Evolutionary conservation across 1,140 invertebrate genomes (phyloP).

Genomic region (Archivesica marissinica): DNA sequence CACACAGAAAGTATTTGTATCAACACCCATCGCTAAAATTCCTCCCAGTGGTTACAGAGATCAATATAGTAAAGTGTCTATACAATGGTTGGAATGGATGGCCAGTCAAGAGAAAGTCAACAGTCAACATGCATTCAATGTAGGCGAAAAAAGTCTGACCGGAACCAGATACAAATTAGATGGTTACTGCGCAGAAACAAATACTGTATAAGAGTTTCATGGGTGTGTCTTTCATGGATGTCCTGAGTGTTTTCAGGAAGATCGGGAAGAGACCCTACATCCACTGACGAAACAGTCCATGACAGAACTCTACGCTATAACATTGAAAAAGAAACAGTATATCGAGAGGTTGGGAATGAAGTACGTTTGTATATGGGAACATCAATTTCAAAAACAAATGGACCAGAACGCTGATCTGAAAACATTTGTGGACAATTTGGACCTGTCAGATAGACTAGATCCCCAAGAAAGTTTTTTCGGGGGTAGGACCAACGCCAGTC

Average conservation of each 20-base stretch:
- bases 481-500: slow-evolving; percentile 35
- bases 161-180: slow-evolving; percentile 24
- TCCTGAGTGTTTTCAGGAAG: background rate
- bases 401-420: background rate
- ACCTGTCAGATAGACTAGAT: slow-evolving; percentile 23
- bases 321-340: slow-evolving; percentile 13
- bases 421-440: slow-evolving; percentile 7
- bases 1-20: background rate
- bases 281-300: slow-evolving; percentile 25
- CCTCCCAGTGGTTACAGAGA: background rate
- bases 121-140: slow-evolving; percentile 15
- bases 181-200: slow-evolving; percentile 12
- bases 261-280: background rate
- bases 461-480: slow-evolving; percentile 34
- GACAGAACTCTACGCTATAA: slow-evolving; percentile 16
- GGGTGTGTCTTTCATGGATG: slow-evolving; percentile 6
- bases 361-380: slow-evolving; percentile 49
- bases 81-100: slow-evolving; percentile 21
- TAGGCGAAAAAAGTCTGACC: background rate
- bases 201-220: slow-evolving; percentile 9
- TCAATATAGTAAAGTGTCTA: slow-evolving; percentile 8
- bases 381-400: background rate
- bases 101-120: slow-evolving; percentile 30
- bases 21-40: background rate
- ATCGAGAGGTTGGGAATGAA: background rate